Evolutionary conservation across 2,888 invertebrate species (phyloP), one percentile per base, ranked within the genome.

Genomic region (Xestia xanthographa): DNA sequence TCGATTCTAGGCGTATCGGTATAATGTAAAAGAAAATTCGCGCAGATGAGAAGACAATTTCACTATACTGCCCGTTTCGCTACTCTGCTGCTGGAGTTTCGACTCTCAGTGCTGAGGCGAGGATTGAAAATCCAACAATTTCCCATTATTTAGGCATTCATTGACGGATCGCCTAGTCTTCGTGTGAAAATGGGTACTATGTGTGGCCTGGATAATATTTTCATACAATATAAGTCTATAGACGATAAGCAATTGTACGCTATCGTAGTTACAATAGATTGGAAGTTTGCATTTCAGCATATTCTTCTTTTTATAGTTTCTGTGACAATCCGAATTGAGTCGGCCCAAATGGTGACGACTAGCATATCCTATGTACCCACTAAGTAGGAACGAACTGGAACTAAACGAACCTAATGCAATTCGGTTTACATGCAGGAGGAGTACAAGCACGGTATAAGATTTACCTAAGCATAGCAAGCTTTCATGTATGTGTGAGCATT

Each of bases 31-130:
- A 34, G 45, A 43, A 65, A 79, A 26, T 34, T 65, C 20, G 41
- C 17, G 17, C 3, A 45, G 29, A 53, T 78, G 29, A 53, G 43
- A 26, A 65, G 20, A 67, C 50, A 50, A 81, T 26, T 60, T 72
- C 17, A 67, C n/a, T 26, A 9, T 29, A 17, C 17, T 29, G 56
- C n/a, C 62, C 14, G 38, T 41, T n/a, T n/a, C n/a, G n/a, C n/a
- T n/a, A n/a, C n/a, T n/a, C n/a, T 41, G 63, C 63, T 63, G n/a
- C 17, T 8, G 4, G 41, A 63, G 63, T 63, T 41, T 63, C 41
- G 17, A 63, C 63, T 63, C 2, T 63, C 38, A n/a, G 9, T 17
- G n/a, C 41, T 41, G 5, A 17, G 14, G 26, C 8, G 9, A 63
- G 4, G 41, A 4, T 63, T 63, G 4, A 41, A 41, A 63, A 17